Percentiles rank a stretch among this genome's conserved stretches.
Evolutionary conservation across 2,888 invertebrate species (phyloP).

Genomic region (Drosophila ustulata): DNA sequence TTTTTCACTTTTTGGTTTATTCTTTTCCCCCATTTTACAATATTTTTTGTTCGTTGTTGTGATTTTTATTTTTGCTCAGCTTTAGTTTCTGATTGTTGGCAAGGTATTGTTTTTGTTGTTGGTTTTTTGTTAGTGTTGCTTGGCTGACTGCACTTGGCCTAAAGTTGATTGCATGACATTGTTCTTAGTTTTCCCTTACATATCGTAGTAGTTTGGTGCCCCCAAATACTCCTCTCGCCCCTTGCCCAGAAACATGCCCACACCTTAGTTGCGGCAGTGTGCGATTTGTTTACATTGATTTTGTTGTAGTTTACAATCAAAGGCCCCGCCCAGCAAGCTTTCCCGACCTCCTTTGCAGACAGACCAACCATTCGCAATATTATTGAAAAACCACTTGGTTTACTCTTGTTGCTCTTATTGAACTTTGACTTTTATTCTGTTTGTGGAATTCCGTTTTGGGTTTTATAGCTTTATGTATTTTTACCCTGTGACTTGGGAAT

Average conservation of each 20-base stretch:
- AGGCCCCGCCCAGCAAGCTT: slow-evolving; percentile 28
- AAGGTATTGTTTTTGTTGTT: slow-evolving; percentile 34
- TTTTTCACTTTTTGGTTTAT: slow-evolving; percentile 4
- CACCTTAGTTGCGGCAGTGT: slow-evolving; percentile 27
- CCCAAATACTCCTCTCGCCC: background rate
- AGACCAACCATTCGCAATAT: slow-evolving; percentile 57
- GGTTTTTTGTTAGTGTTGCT: slow-evolving; percentile 37
- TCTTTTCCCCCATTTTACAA: slow-evolving; percentile 16
- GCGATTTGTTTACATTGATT: slow-evolving; percentile 73
- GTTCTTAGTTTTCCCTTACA: slow-evolving; percentile 72
- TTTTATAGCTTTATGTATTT: slow-evolving; percentile 2
- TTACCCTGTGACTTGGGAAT: background rate
- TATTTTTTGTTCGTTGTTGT: slow-evolving; percentile 29
- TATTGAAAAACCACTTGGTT: slow-evolving; percentile 53
- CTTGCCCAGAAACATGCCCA: background rate
- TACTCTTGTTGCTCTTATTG: slow-evolving; percentile 34
- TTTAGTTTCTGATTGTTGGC: slow-evolving; percentile 46
- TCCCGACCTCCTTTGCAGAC: slow-evolving; percentile 6
- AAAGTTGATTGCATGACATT: slow-evolving; percentile 78
- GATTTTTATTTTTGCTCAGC: slow-evolving; percentile 26
- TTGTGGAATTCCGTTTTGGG: slow-evolving; percentile 11
- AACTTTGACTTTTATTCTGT: slow-evolving; percentile 56
- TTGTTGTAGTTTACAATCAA: slow-evolving; percentile 60
- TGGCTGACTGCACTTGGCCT: slow-evolving; percentile 70
- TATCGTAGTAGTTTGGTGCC: slow-evolving; percentile 23